phyloP scores from a whole-genome alignment of 92 coral and sea anemone species.

The Bergia sp. region DNA sequence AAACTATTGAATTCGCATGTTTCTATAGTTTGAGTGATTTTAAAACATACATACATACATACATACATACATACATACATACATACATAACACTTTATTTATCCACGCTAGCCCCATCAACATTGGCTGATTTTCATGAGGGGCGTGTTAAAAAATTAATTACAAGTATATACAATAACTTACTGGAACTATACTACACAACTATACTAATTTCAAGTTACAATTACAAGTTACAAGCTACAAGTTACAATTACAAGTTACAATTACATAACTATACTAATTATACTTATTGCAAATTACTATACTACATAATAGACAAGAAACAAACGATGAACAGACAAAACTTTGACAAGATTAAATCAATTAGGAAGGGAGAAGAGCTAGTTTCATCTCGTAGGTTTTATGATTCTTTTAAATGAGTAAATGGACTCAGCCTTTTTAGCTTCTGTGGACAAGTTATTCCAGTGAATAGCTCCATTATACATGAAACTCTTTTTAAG shows the following conservation, averaged over 20 bases:
- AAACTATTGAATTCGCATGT: too few species aligned
- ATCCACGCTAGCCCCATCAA: slow-evolving; percentile 3
- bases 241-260: too few species aligned
- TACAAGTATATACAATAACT: slow-evolving; percentile 9
- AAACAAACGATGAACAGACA: neutral
- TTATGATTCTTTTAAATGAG: neutral
- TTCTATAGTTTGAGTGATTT: too few species aligned
- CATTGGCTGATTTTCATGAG: neutral
- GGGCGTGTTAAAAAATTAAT: slow-evolving; percentile 6
- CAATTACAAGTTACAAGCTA: too few species aligned
- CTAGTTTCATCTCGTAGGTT: neutral
- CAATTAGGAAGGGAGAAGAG: neutral
- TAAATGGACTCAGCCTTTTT: neutral
- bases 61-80: neutral
- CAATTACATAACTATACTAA: too few species aligned
- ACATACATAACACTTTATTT: slow-evolving; percentile 11
- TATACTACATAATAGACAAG: neutral
- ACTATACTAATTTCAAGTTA: neutral
- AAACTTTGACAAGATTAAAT: neutral
- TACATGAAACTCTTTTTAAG: too few species aligned
- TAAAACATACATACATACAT: too few species aligned
- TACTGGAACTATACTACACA: neutral
- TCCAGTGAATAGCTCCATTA: too few species aligned
- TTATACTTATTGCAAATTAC: neutral
- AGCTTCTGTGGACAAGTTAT: too few species aligned